phyloP scores from a whole-genome alignment of 1,140 invertebrate species.

The Papilio xuthus region DNA sequence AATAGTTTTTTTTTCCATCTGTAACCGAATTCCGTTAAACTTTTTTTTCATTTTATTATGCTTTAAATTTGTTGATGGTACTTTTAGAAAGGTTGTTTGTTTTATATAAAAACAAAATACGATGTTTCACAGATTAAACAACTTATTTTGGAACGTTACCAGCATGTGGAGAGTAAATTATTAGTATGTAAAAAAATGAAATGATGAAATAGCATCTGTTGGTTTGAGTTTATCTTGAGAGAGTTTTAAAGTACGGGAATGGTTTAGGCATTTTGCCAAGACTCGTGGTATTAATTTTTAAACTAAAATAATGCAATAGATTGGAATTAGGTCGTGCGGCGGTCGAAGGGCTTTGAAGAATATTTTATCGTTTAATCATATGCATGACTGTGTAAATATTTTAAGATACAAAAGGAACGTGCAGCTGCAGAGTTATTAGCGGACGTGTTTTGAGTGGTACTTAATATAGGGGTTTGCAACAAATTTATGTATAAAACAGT shows the following conservation, averaged over 20 bases:
- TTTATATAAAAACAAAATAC: constrained; percentile 35
- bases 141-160: constrained; percentile 29
- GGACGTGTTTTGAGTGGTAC: not conserved
- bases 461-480: not conserved
- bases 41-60: constrained; percentile 11
- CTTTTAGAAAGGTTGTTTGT: constrained; percentile 14
- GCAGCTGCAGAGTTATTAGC: not conserved
- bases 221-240: constrained; percentile 36
- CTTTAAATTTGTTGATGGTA: constrained; percentile 17
- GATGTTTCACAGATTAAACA: constrained; percentile 35
- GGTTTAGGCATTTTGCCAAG: constrained; percentile 59
- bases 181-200: constrained; percentile 34
- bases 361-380: constrained; percentile 32
- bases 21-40: constrained; percentile 1
- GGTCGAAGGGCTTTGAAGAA: constrained; percentile 26
- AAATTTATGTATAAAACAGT: not conserved
- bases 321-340: constrained; percentile 47
- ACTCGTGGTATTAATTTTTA: constrained; percentile 55
- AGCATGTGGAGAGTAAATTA: constrained; percentile 24
- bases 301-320: constrained; percentile 54
- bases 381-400: constrained; percentile 5
- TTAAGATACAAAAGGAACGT: not conserved
- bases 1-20: not conserved
- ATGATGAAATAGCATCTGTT: constrained; percentile 32
- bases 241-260: constrained; percentile 36